Evolutionary conservation across 2,888 invertebrate genomes (phyloP).

Genomic region (Liodrosophila aerea): DNA sequence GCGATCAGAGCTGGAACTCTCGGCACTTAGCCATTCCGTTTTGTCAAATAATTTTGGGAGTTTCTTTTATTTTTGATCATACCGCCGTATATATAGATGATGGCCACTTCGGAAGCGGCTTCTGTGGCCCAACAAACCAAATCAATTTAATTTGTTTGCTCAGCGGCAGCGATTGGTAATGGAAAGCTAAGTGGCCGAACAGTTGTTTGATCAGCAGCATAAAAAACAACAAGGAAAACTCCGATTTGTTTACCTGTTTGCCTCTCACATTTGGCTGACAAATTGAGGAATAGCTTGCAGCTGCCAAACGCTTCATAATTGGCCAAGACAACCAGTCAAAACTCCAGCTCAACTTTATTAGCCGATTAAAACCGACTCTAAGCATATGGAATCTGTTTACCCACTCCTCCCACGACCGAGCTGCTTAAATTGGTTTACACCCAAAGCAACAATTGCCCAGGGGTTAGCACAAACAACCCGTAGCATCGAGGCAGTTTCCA

Average conservation of each 20-base stretch:
- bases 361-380: conserved; percentile 51
- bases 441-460: conserved; percentile 33
- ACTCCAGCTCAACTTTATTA: conserved; percentile 28
- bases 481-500: conserved; percentile 53
- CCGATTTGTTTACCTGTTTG: conserved; percentile 35
- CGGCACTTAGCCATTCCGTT: conserved; percentile 10
- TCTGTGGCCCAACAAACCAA: conserved; percentile 66
- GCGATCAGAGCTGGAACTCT: conserved; percentile 36
- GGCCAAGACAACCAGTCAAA: neutral
- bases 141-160: conserved; percentile 72
- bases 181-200: conserved; percentile 72
- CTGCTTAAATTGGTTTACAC: conserved; percentile 59
- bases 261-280: conserved; percentile 55
- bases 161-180: conserved; percentile 72
- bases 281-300: conserved; percentile 43
- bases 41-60: conserved; percentile 60
- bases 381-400: conserved; percentile 60
- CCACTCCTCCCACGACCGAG: conserved; percentile 17
- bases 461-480: conserved; percentile 67
- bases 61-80: conserved; percentile 51
- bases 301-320: too few relatives aligned
- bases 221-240: conserved; percentile 8
- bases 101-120: conserved; percentile 74
- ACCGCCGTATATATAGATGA: conserved; percentile 43
- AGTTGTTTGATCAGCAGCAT: conserved; percentile 52